Conservation (phyloP, 2,888 invertebrate species). For the Zhuqinia jingwanae region DNA sequence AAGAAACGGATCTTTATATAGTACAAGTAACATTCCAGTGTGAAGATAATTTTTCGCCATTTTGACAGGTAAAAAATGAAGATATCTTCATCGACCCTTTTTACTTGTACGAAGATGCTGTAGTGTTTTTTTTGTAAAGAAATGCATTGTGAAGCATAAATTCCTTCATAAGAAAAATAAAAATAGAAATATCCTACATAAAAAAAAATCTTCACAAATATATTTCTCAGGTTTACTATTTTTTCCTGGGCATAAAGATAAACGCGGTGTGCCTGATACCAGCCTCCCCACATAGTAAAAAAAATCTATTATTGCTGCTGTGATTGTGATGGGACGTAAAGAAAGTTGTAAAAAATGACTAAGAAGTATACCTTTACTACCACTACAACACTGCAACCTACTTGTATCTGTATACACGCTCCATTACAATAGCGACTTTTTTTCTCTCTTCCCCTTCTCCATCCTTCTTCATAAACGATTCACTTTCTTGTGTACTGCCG, state of each 20-base stretch:
- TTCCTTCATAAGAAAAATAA: background rate
- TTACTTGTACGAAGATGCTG: no score
- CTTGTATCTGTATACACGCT: no score
- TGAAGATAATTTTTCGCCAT: no score
- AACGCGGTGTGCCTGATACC: background rate
- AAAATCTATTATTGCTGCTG: slow-evolving; percentile 36
- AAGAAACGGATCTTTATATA: no score
- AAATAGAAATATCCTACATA: background rate
- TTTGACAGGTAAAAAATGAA: slow-evolving; percentile 65
- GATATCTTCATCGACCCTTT: slow-evolving; percentile 33
- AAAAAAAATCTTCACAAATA: slow-evolving; percentile 1
- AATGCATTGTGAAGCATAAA: background rate
- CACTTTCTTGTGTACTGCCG: slow-evolving; percentile 28
- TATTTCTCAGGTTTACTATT: background rate
- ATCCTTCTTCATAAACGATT: slow-evolving; percentile 1
- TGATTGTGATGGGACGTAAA: slow-evolving; percentile 22
- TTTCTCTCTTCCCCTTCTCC: slow-evolving; percentile 14
- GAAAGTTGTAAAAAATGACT: slow-evolving; percentile 42
- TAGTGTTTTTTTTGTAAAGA: background rate
- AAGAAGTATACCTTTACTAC: background rate
- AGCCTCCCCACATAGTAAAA: slow-evolving; percentile 37
- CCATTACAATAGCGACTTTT: slow-evolving; percentile 36
- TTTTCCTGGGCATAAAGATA: background rate
- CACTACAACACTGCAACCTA: background rate
- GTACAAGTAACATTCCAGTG: no score